Evolutionary conservation across 2,888 invertebrate genomes (phyloP), one percentile per base, ranked within the genome.

Genomic region (Cephalotes varians): DNA sequence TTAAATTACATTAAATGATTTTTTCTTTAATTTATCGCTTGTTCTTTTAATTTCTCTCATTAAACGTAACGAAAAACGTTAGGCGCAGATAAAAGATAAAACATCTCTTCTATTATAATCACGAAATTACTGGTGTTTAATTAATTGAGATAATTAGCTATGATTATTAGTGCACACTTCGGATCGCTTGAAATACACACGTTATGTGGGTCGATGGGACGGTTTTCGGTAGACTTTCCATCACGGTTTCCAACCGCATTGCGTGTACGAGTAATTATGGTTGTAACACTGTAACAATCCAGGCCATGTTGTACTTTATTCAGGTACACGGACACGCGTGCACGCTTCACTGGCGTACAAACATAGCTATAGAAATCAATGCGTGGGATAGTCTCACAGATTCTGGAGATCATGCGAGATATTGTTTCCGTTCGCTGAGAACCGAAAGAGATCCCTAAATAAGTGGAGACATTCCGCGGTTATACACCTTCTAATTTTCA

Each of bases 311-410:
- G 76, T 67, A 31, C 47, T 82, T 86, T 88, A 86, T 83, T 87
- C 60, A 84, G 72, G 40, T 79, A 80, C 74, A 49, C 44, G 47
- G 81, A 79, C 88, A 81, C 83, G 86, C 73, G 85, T 84, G 62
- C 49, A 79, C 79, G 85, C 76, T 86, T 73, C 83, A 87, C 73
- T 84, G 81, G 49, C 60, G 82, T 73, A 81, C 62, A 71, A 58
- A 64, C 62, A 56, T 65, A 51, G 67, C 37, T 51, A 65, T 86
- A 90, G 91, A 90, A 90, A 91, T 86, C 83, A 67, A 91, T 90
- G 87, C 90, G 90, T 90, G 90, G 86, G 90, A 90, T 84, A 81
- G 58, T 91, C 86, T 64, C 90, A 90, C 88, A 84, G 60, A 71
- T 84, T 84, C 85, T 85, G 84, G 82, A 87, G 82, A 87, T 90